Evolutionary conservation across 1,140 invertebrate genomes (phyloP).

Genomic region (Macrobrachium rosenbergii): DNA sequence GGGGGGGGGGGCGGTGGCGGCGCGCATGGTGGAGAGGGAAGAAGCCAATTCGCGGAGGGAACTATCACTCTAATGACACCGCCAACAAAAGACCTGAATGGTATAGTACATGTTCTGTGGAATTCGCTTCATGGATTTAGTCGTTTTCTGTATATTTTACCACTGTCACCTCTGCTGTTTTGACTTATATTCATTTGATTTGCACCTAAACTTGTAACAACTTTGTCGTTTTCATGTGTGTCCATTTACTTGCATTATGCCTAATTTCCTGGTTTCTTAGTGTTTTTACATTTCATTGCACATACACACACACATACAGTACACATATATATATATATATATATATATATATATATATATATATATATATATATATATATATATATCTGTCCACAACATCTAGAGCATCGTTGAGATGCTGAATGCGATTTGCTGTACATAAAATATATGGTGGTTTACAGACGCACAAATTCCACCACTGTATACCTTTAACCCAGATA

Average conservation of each 20-base stretch:
- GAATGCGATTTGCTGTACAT: background rate
- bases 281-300: background rate
- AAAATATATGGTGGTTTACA: background rate
- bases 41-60: background rate
- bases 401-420: background rate
- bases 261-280: background rate
- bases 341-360: constrained; percentile 1
- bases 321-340: background rate
- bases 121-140: too few relatives aligned
- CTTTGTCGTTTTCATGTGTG: background rate
- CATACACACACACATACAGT: background rate
- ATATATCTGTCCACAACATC: background rate
- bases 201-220: too few relatives aligned
- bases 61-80: background rate
- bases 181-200: too few relatives aligned
- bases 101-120: too few relatives aligned
- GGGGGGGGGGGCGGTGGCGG: background rate
- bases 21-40: background rate
- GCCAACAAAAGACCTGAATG: too few relatives aligned
- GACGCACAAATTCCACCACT: too few relatives aligned
- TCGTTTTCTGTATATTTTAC: too few relatives aligned
- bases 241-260: background rate
- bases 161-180: too few relatives aligned
- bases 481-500: too few relatives aligned
- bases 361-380: background rate